A percentile compares a stretch with the other conserved stretches of the same genome.
Evolutionary conservation across 2,797 vertebrate genomes (phyloP).

Genomic region (Craterocephalus amniculus): DNA sequence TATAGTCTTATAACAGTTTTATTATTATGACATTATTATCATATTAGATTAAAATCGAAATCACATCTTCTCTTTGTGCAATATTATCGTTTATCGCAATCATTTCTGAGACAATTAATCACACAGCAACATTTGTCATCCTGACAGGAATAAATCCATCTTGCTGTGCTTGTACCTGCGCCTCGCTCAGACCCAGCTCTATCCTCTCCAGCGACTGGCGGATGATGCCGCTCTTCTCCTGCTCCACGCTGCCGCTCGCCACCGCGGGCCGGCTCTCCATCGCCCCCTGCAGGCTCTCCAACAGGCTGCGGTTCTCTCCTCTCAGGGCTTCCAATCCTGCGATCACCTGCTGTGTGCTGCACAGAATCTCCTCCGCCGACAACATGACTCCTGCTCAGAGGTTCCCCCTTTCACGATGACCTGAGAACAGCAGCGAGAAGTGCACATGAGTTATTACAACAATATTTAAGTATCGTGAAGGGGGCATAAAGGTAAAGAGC

Average conservation of each 20-base stretch:
- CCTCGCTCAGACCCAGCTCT: slow-evolving; percentile 84
- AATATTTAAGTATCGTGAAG: no score
- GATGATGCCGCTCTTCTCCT: slow-evolving; percentile 82
- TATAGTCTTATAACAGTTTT: no score
- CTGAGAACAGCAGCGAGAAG: slow-evolving; percentile 27
- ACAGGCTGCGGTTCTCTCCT: slow-evolving; percentile 80
- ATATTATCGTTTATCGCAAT: no score
- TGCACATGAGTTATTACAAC: no score
- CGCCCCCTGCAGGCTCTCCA: slow-evolving; percentile 77
- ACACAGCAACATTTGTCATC: no score
- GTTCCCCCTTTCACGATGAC: slow-evolving; percentile 21
- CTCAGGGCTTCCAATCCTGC: slow-evolving; percentile 82
- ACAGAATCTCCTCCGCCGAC: slow-evolving; percentile 83
- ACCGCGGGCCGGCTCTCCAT: slow-evolving; percentile 38
- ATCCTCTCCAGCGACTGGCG: slow-evolving; percentile 83
- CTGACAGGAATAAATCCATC: no score
- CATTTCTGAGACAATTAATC: no score
- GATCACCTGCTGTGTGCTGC: slow-evolving; percentile 84
- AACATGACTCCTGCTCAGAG: slow-evolving; percentile 67
- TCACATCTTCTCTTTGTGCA: no score
- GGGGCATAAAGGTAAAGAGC: neutral
- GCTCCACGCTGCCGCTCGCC: slow-evolving; percentile 75
- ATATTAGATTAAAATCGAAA: no score
- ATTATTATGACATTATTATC: no score
- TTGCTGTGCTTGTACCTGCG: slow-evolving; percentile 68